Conservation (phyloP, 2,113 vertebrate species). For the Cnemophilus loriae region DNA sequence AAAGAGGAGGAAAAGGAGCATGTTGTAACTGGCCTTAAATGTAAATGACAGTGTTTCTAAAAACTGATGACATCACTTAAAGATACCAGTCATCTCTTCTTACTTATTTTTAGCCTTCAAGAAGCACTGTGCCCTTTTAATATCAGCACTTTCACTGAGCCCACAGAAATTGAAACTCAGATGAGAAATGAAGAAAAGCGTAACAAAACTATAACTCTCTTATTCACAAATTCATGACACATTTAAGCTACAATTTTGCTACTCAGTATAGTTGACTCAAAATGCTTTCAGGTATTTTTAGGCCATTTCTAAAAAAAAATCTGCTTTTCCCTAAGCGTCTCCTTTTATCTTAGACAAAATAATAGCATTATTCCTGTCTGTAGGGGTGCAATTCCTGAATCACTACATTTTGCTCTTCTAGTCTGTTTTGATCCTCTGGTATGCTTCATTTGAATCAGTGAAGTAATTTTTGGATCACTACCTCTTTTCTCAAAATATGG, state of each 20-base stretch:
- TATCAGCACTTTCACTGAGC: background rate
- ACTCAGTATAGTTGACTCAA: background rate
- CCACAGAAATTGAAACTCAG: background rate
- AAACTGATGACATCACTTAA: background rate
- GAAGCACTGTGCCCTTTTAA: background rate
- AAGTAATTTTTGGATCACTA: background rate
- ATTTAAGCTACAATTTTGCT: background rate
- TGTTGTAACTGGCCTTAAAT: background rate
- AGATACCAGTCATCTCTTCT: background rate
- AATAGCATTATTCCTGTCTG: background rate
- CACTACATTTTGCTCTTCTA: background rate
- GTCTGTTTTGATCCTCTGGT: background rate
- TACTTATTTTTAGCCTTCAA: background rate
- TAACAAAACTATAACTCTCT: background rate
- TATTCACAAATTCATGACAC: background rate
- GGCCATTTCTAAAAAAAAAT: background rate
- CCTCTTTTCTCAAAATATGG: background rate
- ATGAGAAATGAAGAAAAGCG: background rate
- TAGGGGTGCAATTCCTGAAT: background rate
- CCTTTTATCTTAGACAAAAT: background rate
- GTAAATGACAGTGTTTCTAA: background rate
- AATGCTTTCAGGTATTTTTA: background rate
- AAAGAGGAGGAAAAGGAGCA: rapidly evolving
- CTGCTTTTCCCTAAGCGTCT: background rate
- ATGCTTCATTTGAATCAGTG: background rate